phyloP scores from a whole-genome alignment of 37 sponge, comb jelly and placozoan species.

The Oscarella lobularis region DNA sequence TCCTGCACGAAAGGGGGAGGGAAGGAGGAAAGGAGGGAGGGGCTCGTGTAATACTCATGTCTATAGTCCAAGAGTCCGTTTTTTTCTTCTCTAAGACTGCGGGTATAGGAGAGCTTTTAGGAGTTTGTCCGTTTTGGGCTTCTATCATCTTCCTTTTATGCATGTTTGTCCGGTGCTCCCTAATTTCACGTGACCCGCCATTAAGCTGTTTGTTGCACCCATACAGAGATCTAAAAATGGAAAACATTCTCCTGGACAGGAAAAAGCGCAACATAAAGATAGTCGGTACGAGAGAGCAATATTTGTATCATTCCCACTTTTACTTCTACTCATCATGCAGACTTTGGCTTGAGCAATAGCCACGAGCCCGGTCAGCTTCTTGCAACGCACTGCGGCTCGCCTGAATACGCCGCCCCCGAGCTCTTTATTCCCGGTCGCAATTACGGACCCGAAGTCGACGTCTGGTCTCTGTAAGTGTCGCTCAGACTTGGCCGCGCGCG shows the following conservation, averaged over 20 bases:
- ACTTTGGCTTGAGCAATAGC: constrained; percentile 89
- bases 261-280: constrained; percentile 80
- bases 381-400: constrained; percentile 93
- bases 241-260: constrained; percentile 91
- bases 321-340: constrained; percentile 19
- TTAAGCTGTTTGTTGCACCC: no score
- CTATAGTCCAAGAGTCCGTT: background rate
- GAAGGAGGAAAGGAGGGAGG: background rate
- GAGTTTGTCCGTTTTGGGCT: no score
- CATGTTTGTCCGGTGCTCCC: no score
- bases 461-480: constrained; percentile 87
- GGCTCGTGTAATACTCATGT: background rate
- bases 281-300: constrained; percentile 65
- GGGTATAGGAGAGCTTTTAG: no score
- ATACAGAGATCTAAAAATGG: constrained; percentile 95
- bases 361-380: constrained; percentile 71
- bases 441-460: constrained; percentile 94
- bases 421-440: constrained; percentile 90
- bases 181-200: no score
- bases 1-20: background rate
- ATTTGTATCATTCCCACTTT: background rate
- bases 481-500: background rate
- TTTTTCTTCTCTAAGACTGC: no score
- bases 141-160: no score
- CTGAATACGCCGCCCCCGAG: constrained; percentile 98